Conservation (phyloP, 2,113 vertebrate species). For the Trogon melanurus region DNA sequence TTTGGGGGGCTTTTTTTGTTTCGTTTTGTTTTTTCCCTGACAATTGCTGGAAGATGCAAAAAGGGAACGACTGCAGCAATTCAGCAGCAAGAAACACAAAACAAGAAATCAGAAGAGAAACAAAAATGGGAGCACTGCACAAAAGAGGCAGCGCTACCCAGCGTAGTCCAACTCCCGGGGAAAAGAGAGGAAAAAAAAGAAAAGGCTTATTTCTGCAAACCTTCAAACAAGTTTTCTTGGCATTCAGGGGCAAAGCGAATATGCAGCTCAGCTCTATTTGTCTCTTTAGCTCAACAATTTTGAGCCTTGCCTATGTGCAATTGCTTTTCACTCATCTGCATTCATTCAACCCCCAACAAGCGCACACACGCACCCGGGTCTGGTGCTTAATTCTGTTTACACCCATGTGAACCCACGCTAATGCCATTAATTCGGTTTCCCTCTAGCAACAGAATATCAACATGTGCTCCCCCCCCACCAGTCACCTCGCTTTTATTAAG, state of each 20-base stretch:
- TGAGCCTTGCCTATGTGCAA: neutral
- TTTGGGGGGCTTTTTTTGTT: neutral
- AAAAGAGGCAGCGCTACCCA: neutral
- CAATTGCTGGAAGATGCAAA: neutral
- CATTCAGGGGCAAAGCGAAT: neutral
- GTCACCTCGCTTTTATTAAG: neutral
- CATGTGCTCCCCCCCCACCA: neutral
- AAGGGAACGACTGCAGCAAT: neutral
- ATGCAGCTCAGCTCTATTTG: neutral
- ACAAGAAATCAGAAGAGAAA: conserved; percentile 10
- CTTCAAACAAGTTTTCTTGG: neutral
- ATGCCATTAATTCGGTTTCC: neutral
- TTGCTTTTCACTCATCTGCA: neutral
- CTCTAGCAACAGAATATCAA: neutral
- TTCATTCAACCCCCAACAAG: neutral
- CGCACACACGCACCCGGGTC: fast-evolving
- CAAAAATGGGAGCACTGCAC: neutral
- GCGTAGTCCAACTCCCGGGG: neutral
- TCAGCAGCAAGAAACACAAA: neutral
- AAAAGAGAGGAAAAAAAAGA: neutral
- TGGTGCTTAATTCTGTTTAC: neutral
- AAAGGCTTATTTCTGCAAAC: neutral
- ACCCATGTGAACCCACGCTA: neutral
- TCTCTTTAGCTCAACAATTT: neutral
- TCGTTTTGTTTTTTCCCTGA: neutral